Evolutionary conservation across 2,113 vertebrate genomes (phyloP).

Genomic region (Microcebus griseorufus): DNA sequence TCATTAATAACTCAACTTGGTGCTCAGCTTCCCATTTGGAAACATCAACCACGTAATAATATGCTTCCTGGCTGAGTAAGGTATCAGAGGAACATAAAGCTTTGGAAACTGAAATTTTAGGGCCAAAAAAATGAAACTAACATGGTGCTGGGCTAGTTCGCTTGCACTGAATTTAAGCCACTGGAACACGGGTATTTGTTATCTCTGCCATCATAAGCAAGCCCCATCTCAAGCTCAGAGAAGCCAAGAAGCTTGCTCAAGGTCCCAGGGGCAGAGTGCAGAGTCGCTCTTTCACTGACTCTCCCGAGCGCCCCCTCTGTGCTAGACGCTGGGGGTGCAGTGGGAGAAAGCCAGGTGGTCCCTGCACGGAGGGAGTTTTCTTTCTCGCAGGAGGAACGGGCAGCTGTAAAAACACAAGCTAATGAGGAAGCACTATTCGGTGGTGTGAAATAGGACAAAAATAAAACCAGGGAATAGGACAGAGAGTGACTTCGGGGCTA

Average conservation of each 20-base stretch:
- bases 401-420: neutral
- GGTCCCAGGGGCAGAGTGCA: fast-evolving
- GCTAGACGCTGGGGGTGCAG: neutral
- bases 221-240: neutral
- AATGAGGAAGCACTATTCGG: neutral
- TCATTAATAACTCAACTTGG: neutral
- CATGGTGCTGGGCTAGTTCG: neutral
- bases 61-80: neutral
- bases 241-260: neutral
- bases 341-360: neutral
- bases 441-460: neutral
- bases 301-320: neutral
- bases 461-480: neutral
- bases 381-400: neutral
- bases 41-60: neutral
- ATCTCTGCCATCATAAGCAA: neutral
- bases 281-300: neutral
- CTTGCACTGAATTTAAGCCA: neutral
- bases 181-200: fast-evolving
- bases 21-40: neutral
- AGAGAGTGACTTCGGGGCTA: neutral
- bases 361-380: neutral
- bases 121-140: neutral
- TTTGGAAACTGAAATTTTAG: neutral
- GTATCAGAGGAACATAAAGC: neutral